phyloP scores from a whole-genome alignment of 2,113 vertebrate genomes.

The Strix uralensis region DNA sequence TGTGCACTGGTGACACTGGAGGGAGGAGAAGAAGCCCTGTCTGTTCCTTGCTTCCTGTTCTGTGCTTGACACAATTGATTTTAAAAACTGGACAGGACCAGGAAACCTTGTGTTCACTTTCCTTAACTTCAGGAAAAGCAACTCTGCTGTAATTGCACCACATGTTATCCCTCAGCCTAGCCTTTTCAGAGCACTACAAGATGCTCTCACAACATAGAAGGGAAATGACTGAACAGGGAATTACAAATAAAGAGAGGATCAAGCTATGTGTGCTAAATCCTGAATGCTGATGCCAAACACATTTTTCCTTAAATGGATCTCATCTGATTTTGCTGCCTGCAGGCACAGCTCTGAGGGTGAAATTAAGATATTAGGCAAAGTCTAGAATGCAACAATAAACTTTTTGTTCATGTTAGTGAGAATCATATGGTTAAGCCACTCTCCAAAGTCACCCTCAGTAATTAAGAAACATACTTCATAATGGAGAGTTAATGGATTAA shows the following conservation, averaged over 20 bases:
- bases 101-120: background rate
- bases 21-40: background rate
- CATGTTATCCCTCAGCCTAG: background rate
- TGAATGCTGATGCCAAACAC: background rate
- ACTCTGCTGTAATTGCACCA: background rate
- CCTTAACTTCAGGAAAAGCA: background rate
- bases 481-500: conserved; percentile 43
- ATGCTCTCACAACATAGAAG: background rate
- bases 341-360: background rate
- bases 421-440: conserved; percentile 1
- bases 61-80: background rate
- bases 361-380: conserved; percentile 23
- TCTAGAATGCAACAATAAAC: background rate
- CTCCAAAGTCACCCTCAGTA: background rate
- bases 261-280: background rate
- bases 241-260: conserved; percentile 1
- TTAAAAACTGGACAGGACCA: background rate
- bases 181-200: background rate
- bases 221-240: background rate
- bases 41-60: background rate
- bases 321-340: background rate
- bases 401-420: background rate
- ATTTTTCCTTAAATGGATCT: conserved; percentile 26
- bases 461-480: conserved; percentile 13
- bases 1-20: background rate